Base-by-base conservation (phyloP, 2,888 invertebrate genomes). In the Ptilodon capucinus region DNA sequence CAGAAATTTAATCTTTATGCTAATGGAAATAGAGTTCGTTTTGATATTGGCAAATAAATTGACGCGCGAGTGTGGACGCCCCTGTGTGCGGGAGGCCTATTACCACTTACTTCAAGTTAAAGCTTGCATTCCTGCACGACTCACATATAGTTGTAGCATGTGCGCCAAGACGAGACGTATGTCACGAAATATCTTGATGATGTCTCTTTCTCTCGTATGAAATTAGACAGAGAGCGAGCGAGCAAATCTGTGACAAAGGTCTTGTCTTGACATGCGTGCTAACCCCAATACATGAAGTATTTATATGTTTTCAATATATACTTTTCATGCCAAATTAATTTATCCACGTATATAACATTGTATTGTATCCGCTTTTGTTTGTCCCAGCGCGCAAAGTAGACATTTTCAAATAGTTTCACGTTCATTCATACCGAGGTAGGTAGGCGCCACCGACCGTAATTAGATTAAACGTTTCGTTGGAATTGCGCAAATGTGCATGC, bases 381-480 rank as follows among this genome's bases (percentile, higher is more conserved):
- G 32, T 25, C 23, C 48, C 42, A 39, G 45, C 51, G 47, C 43
- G 46, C 50, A 48, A 54, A 51, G 51, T 46, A 42, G 45, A 48
- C 46, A 54, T 61, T 62, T 61, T 55, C 49, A 51, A 71, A 75
- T 75, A 52, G 50, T 53, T 64, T 39, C 73, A 69, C 75, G 73
- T 71, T 49, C 60, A 61, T 64, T 65, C 48, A 63, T 23, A 47
- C 45, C 40, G 35, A 41, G 30, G 39, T 44, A 41, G 30, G 39
- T 44, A 66, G 65, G 75, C 71, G 73, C 75, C 74, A 68, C 52
- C 46, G 51, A 68, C 52, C 46, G 51, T 72, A 77, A 75, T 74
- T 70, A 69, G 64, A 71, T 70, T 63, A 75, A 76, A 68, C 51
- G 71, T 51, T 71, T 70, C 53, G 32, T 51, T 65, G 61, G 65